Evolutionary conservation across 92 coral and sea anemone genomes (phyloP).

Genomic region (Epizoanthus illoricatus): DNA sequence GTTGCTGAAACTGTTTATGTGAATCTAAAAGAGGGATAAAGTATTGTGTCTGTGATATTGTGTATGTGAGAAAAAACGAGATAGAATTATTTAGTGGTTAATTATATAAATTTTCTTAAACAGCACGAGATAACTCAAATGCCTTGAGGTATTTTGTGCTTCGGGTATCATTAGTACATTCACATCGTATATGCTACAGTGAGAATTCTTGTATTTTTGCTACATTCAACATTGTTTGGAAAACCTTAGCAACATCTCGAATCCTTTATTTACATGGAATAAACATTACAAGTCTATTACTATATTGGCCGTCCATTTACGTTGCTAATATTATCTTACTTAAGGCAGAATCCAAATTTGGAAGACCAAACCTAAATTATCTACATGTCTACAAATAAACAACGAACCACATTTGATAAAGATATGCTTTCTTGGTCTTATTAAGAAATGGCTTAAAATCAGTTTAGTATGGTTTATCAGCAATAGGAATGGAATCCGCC

Average conservation of each 20-base stretch:
- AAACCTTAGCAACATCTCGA: background rate
- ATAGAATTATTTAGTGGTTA: too few species aligned
- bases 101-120: too few species aligned
- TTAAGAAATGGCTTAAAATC: conserved; percentile 12
- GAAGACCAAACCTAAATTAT: conserved; percentile 9
- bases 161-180: background rate
- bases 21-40: background rate
- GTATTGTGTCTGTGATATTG: background rate
- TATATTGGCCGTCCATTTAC: conserved; percentile 15
- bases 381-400: conserved; percentile 8
- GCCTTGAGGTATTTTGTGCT: background rate
- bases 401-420: background rate
- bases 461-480: background rate
- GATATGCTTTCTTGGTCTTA: background rate
- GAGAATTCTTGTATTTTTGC: conserved; percentile 14
- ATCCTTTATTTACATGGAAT: background rate
- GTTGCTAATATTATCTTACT: conserved; percentile 24
- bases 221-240: conserved; percentile 21
- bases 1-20: background rate
- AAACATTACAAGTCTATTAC: background rate
- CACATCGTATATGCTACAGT: background rate
- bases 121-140: too few species aligned
- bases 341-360: conserved; percentile 25
- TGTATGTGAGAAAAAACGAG: background rate
- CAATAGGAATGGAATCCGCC: background rate